Conservation (phyloP, 92 coral and sea anemone genomes). For the Desmophyllum pertusum region DNA sequence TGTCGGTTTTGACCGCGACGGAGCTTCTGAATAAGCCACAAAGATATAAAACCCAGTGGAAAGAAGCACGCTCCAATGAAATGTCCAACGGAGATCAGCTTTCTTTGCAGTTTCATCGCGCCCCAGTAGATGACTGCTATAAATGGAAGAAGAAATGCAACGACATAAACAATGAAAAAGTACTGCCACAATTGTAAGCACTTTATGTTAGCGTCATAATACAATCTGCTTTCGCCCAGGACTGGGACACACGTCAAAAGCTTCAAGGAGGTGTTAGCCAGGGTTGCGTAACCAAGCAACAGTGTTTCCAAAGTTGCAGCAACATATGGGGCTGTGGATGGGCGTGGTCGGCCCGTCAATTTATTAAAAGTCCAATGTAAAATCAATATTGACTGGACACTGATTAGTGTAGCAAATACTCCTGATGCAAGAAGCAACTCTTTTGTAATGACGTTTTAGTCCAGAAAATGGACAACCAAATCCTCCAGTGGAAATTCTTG, state of each 20-base stretch:
- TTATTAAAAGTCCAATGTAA: conserved; percentile 46
- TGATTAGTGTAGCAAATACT: conserved; percentile 56
- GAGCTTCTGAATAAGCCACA: conserved; percentile 19
- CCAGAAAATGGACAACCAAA: conserved; percentile 84
- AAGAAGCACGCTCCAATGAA: conserved; percentile 68
- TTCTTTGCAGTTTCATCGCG: conserved; percentile 69
- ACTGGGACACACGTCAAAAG: conserved; percentile 74
- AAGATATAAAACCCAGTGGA: conserved; percentile 53
- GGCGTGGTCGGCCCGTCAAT: conserved; percentile 47
- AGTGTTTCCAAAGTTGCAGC: conserved; percentile 75
- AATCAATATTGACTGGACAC: conserved; percentile 40
- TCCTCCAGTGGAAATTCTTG: conserved; percentile 32
- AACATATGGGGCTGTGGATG: conserved; percentile 63
- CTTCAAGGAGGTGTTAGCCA: conserved; percentile 66
- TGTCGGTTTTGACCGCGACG: not conserved
- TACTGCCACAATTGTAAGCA: conserved; percentile 91
- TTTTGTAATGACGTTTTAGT: conserved; percentile 76
- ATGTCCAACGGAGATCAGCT: conserved; percentile 54
- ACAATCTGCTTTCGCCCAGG: conserved; percentile 65
- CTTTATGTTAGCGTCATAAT: conserved; percentile 60
- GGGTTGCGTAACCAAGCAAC: conserved; percentile 83
- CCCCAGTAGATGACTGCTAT: conserved; percentile 72
- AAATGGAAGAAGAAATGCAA: conserved; percentile 70
- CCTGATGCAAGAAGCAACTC: conserved; percentile 53
- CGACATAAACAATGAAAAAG: conserved; percentile 44